Evolutionary conservation across 2,113 vertebrate species (phyloP), one percentile per base, ranked within the genome.

Genomic region (Chascanopsetta lugubris): DNA sequence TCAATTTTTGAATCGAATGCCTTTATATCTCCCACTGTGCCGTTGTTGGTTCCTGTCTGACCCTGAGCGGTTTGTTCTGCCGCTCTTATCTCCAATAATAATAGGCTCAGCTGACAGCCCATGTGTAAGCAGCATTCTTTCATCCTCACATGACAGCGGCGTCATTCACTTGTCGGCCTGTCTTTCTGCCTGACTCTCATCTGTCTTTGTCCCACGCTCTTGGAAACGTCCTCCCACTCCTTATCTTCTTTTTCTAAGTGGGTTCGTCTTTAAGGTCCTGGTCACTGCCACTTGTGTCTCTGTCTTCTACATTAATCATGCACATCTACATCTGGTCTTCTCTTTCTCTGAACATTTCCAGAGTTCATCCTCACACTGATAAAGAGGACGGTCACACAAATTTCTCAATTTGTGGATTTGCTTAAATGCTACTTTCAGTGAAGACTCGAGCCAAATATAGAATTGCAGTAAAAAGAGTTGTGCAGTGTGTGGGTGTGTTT

Each of bases 51-150:
- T 66, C 11, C 29, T 69, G 73, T 72, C 54, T 64, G 55, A 61
- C 60, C 70, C 82, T 46, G 76, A 84, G 80, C 10, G 40, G 80
- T 89, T 90, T 87, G 79, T 81, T 84, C 87, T 72, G 69, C 48
- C 59, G 60, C 54, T 68, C 73, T 88, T 89, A 88, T 90, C 89
- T 85, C 56, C 73, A 84, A 55, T 85, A 88, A 89, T 88, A 86
- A 86, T 85, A 76, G 86, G 67, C 43, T 91, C 89, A 91, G 85
- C 84, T 90, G 90, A 91, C 85, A 40, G 66, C 56, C 43, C 27
- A 42, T 74, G 78, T 87, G 79, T 79, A 85, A 71, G 82, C 89
- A 87, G 85, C 89, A 87, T 91, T 90, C 83, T 85, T 90, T 84
- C 68, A 61, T 58, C 22, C 75, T 87, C 90, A 89, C 89, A 91